These are phyloP conservation scores for Leptothorax acervorum DNA, from an alignment of 2,888 invertebrate species.

Conservation along the genomic window DNA sequence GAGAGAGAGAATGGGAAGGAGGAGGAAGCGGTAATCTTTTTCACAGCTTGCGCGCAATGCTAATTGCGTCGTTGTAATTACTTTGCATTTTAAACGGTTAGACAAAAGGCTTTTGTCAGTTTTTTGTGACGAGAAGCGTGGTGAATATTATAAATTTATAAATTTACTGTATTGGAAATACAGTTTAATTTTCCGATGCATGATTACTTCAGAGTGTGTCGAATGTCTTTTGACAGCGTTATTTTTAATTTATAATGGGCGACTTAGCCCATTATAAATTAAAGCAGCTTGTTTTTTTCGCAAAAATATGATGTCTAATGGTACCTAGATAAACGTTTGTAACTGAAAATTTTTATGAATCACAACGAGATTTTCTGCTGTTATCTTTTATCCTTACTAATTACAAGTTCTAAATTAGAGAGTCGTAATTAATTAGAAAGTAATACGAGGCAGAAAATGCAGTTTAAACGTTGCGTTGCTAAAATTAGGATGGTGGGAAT, in stretches of 20 bases:
- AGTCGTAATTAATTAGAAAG: neutral
- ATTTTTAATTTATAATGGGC: neutral
- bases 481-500: slow-evolving; percentile 7
- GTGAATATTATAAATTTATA: neutral
- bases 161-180: slow-evolving; percentile 4
- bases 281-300: neutral
- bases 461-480: neutral
- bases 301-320: neutral
- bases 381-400: neutral
- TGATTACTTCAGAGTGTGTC: neutral
- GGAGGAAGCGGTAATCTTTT: slow-evolving; percentile 1
- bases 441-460: neutral
- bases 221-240: neutral
- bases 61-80: slow-evolving; percentile 47
- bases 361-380: neutral
- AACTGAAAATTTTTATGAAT: neutral
- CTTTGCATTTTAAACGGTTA: slow-evolving; percentile 39
- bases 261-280: neutral
- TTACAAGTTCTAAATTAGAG: neutral
- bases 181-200: neutral
- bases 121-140: slow-evolving; percentile 6
- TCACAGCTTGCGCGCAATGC: slow-evolving; percentile 39
- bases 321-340: neutral
- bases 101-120: neutral
- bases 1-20: neutral